Evolutionary conservation across 2,888 invertebrate species (phyloP).

Genomic region (Scaptomyza parva): DNA sequence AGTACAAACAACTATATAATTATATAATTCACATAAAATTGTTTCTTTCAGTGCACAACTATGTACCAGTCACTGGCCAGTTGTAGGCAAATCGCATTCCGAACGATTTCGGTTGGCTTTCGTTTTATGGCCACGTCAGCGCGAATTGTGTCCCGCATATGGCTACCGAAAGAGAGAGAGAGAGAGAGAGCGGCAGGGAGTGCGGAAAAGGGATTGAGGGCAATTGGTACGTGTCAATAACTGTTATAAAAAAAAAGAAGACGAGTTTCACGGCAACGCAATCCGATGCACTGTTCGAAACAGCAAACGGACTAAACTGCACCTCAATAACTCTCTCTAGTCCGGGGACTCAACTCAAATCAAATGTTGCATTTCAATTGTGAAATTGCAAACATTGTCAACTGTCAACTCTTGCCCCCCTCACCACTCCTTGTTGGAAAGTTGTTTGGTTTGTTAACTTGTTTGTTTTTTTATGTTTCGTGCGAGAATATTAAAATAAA

Average conservation of each 20-base stretch:
- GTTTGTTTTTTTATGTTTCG: constrained; percentile 21
- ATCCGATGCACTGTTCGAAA: constrained; percentile 42
- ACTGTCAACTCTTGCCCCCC: constrained; percentile 38
- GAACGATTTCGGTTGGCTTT: constrained; percentile 50
- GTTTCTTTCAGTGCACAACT: constrained; percentile 4
- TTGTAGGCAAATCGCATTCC: constrained; percentile 21
- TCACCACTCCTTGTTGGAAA: constrained; percentile 1
- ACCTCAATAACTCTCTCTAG: constrained; percentile 69
- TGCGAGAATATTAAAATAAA: constrained; percentile 73
- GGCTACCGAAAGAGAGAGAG: too few relatives aligned
- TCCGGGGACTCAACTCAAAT: constrained; percentile 72
- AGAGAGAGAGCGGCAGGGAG: fast-evolving
- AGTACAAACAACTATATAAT: not conserved
- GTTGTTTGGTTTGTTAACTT: constrained; percentile 18
- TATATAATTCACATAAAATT: too few relatives aligned
- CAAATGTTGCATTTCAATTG: constrained; percentile 80
- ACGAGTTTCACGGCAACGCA: constrained; percentile 28
- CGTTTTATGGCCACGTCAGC: constrained; percentile 56
- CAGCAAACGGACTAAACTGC: constrained; percentile 40
- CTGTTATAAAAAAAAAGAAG: constrained; percentile 70
- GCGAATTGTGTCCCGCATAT: constrained; percentile 48
- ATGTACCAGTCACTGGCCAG: constrained; percentile 1
- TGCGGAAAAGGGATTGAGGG: not conserved
- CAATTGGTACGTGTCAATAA: constrained; percentile 82
- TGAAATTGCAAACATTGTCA: constrained; percentile 60